These are phyloP conservation scores for Galeopterus variegatus DNA, from an alignment of 2,113 vertebrate species.

Conservation along the genomic window DNA sequence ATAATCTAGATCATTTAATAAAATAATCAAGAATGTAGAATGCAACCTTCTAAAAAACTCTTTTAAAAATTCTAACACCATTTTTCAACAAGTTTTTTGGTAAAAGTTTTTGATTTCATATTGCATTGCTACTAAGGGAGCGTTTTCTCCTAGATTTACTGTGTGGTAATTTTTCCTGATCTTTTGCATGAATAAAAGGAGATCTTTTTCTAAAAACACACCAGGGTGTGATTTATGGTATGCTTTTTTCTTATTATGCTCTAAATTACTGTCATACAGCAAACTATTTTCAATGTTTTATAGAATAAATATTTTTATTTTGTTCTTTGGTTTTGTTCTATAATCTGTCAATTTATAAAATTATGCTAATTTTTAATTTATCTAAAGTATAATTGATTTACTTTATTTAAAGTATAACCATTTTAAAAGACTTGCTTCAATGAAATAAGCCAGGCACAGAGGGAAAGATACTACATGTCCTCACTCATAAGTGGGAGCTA, in stretches of 20 bases:
- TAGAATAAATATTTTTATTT: conserved; percentile 77
- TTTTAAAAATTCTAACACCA: conserved; percentile 57
- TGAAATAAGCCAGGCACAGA: no score
- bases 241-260: conserved; percentile 84
- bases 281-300: conserved; percentile 73
- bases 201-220: conserved; percentile 81
- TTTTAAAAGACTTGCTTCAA: conserved; percentile 22
- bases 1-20: no score
- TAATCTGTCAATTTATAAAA: conserved; percentile 84
- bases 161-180: conserved; percentile 83
- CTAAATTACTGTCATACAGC: conserved; percentile 78
- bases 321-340: conserved; percentile 68
- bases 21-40: no score
- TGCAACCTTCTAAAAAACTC: no score
- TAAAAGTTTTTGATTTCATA: conserved; percentile 79
- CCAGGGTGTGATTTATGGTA: conserved; percentile 83
- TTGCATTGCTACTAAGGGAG: conserved; percentile 72
- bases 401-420: conserved; percentile 21
- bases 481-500: no score
- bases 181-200: conserved; percentile 90
- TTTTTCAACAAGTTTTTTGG: conserved; percentile 47
- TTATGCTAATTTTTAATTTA: conserved; percentile 77
- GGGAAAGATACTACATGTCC: no score
- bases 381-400: conserved; percentile 70
- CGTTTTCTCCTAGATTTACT: conserved; percentile 73